Evolutionary conservation across 2,888 invertebrate species (phyloP).

Genomic region (Ganaspis brasiliensis): DNA sequence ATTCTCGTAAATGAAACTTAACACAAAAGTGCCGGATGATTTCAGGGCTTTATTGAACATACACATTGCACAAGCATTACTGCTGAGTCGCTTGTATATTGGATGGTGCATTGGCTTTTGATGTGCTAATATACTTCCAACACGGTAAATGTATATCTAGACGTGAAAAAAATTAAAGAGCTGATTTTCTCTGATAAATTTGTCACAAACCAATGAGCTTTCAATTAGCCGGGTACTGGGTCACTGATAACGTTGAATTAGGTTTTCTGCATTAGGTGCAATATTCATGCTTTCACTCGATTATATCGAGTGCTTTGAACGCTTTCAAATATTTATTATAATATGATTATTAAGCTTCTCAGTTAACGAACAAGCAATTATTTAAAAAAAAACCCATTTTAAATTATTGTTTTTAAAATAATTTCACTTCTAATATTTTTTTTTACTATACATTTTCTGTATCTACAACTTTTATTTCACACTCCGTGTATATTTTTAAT

Average conservation of each 20-base stretch:
- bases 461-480: neutral
- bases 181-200: conserved; percentile 19
- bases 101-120: conserved; percentile 32
- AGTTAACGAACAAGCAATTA: neutral
- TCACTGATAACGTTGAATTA: conserved; percentile 29
- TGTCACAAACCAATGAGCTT: conserved; percentile 29
- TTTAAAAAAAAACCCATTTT: too few relatives aligned
- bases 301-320: conserved; percentile 23
- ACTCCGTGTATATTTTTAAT: too few relatives aligned
- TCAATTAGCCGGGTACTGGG: conserved; percentile 30
- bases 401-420: neutral
- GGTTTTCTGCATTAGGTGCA: conserved; percentile 2
- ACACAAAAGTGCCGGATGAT: conserved; percentile 25
- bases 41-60: conserved; percentile 13
- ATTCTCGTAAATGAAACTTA: conserved; percentile 9
- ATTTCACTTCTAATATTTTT: neutral
- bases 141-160: neutral
- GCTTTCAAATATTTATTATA: conserved; percentile 5
- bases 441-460: neutral
- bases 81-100: neutral
- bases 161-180: neutral
- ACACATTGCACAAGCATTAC: neutral
- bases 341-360: neutral
- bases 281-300: conserved; percentile 31
- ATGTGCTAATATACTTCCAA: conserved; percentile 20